Base-by-base conservation (phyloP, 2,888 invertebrate genomes). In the Zygothrica quintamaculata region DNA sequence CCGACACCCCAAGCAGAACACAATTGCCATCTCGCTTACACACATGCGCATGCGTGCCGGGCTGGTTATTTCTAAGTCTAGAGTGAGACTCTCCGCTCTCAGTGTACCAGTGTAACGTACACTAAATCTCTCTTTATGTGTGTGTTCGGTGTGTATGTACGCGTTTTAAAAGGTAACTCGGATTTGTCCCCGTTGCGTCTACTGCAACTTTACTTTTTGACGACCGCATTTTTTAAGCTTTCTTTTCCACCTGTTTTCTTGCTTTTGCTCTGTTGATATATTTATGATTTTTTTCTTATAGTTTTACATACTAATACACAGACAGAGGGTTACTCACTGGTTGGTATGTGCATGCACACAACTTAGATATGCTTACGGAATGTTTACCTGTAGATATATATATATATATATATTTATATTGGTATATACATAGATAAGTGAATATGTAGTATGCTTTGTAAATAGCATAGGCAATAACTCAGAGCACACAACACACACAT, bases 231-330 rank as follows among this genome's bases (percentile, higher is more conserved):
- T 82, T 80, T 84, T 71, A 87, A 76, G 88, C 82, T 87, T 87
- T 84, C 87, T 84, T 84, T 84, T 84, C 87, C 82, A 87, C 82
- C 82, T 84, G 82, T 87, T 85, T 87, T 87, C n/a, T n/a, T n/a
- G 52, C 68, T 71, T 65, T 67, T 52, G 62, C 65, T 71, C 77
- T 79, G 80, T 82, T 87, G 71, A 85, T 87, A 84, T 84, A 87
- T 82, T 82, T 80, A 80, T 77, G 70, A 67, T 73, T 70, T 74
- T 81, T 62, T 65, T 59, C 60, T 74, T 36, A n/a, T n/a, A n/a
- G n/a, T n/a, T 5, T 22, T 22, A 3, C 18, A 22, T 56, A 44
- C 61, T 56, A 47, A 39, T 59, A 68, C 57, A 43, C 59, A 61
- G 44, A 59, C 56, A 56, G 42, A 29, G 59, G 36, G 42, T 31